Percentiles rank a stretch among this genome's conserved stretches.
phyloP scores from a whole-genome alignment of 2,113 vertebrate genomes.

The Tupaia chinensis region DNA sequence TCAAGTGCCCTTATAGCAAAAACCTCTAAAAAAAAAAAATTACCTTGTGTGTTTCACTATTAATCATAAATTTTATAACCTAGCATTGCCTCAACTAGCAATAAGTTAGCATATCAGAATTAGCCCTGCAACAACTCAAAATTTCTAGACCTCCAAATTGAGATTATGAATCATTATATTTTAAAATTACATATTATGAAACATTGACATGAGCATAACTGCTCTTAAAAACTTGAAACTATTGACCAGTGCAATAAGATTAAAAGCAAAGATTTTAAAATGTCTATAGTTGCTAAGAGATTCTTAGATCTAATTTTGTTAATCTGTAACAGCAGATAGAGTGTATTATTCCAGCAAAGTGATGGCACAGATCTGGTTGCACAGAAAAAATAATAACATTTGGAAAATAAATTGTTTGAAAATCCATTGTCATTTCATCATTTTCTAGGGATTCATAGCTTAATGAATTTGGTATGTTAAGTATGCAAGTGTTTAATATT shows the following conservation, averaged over 20 bases:
- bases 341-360: background rate
- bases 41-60: constrained; percentile 16
- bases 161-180: background rate
- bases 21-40: too few species aligned
- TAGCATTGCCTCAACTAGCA: background rate
- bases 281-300: constrained; percentile 57
- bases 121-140: background rate
- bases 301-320: constrained; percentile 52
- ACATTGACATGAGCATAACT: background rate
- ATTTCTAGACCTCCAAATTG: constrained; percentile 27
- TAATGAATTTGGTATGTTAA: constrained; percentile 55
- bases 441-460: constrained; percentile 6
- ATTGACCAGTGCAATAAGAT: constrained; percentile 37
- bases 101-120: constrained; percentile 16
- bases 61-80: background rate
- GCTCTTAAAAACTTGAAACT: constrained; percentile 38
- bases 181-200: constrained; percentile 52
- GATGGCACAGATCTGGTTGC: constrained; percentile 3
- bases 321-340: background rate
- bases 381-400: constrained; percentile 19
- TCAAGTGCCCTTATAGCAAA: too few species aligned
- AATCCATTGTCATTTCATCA: background rate
- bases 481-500: background rate
- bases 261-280: constrained; percentile 44
- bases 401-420: constrained; percentile 56